These are phyloP conservation scores for Luidia sarsii DNA, from an alignment of 53 echinoderm and acorn worm species.

Conservation along the genomic window DNA sequence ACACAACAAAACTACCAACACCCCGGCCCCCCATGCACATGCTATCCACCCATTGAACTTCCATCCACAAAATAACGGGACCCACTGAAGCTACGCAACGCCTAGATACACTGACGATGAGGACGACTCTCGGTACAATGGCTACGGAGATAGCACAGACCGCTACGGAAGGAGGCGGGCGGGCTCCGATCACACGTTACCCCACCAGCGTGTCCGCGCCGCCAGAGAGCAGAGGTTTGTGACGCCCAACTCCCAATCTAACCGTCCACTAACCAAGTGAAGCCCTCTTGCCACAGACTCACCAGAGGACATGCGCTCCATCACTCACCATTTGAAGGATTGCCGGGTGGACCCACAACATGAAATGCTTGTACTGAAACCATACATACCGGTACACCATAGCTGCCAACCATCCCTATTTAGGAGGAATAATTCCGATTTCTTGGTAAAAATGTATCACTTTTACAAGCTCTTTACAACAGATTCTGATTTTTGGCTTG, in stretches of 20 bases:
- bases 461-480: no score
- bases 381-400: no score
- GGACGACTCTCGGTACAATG: constrained; percentile 58
- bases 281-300: not conserved
- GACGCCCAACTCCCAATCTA: not conserved
- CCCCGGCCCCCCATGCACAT: not conserved
- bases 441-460: no score
- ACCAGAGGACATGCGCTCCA: no score
- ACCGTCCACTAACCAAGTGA: not conserved
- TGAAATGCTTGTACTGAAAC: no score
- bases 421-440: no score
- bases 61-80: not conserved
- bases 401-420: no score
- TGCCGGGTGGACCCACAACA: not conserved
- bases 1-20: not conserved
- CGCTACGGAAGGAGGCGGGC: constrained; percentile 56
- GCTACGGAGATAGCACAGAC: constrained; percentile 32
- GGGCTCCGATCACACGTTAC: constrained; percentile 66
- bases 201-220: constrained; percentile 64
- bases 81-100: constrained; percentile 30
- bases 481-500: no score
- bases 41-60: not conserved
- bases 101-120: constrained; percentile 49
- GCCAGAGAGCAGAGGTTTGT: constrained; percentile 66
- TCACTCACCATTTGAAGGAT: not conserved